A percentile compares a stretch with the other conserved stretches of the same genome.
phyloP scores from a whole-genome alignment of 2,113 vertebrate genomes.

The Onychostoma macrolepis region DNA sequence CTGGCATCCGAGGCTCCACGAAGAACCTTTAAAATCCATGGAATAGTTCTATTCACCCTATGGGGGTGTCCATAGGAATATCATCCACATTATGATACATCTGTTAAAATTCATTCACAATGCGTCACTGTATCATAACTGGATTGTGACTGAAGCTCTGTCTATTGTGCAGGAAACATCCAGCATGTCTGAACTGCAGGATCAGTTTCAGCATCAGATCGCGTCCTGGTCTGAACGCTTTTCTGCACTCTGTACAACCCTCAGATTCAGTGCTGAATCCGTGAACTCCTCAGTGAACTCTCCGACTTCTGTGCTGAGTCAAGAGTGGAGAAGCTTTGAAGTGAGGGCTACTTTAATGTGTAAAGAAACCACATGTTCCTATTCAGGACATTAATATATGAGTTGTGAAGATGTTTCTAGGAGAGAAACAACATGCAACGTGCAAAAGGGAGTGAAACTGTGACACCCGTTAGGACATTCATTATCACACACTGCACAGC shows the following conservation, averaged over 20 bases:
- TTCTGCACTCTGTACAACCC: constrained; percentile 4
- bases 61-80: no score
- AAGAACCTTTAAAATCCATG: no score
- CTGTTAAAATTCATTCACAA: no score
- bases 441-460: neutral
- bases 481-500: neutral
- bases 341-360: neutral
- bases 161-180: no score
- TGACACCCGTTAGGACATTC: neutral
- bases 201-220: neutral
- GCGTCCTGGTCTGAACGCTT: neutral
- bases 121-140: no score
- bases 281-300: no score
- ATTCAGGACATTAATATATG: neutral
- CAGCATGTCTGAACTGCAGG: no score
- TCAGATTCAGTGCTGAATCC: constrained; percentile 8
- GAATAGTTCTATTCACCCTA: no score
- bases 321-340: neutral
- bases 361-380: constrained; percentile 25
- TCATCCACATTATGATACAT: no score
- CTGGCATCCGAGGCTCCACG: no score
- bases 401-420: neutral
- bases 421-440: neutral
- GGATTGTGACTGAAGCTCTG: no score
- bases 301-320: constrained; percentile 8